Conservation (phyloP, 64 coral and sea anemone genomes). For the Montipora cactus region DNA sequence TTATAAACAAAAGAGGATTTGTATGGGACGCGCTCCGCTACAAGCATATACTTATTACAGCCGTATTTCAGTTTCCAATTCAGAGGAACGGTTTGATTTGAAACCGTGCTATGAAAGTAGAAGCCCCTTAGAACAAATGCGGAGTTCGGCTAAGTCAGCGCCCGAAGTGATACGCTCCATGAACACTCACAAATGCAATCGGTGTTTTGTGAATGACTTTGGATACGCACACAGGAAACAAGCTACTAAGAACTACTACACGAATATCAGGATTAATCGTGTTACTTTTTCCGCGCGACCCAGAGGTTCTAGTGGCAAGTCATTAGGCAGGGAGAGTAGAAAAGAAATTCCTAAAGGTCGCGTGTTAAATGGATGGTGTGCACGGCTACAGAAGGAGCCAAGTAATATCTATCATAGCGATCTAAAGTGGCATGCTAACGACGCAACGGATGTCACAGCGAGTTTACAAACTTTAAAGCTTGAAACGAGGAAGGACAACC, state of each 20-base stretch:
- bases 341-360: slow-evolving; percentile 18
- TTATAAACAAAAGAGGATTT: slow-evolving; percentile 3
- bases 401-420: background rate
- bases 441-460: slow-evolving; percentile 6
- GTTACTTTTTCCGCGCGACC: slow-evolving; percentile 59
- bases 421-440: background rate
- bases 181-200: slow-evolving; percentile 7
- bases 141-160: background rate
- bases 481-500: background rate
- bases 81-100: background rate
- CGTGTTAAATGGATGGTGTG: slow-evolving; percentile 60
- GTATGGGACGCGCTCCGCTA: slow-evolving; percentile 10
- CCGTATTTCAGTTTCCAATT: background rate
- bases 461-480: slow-evolving; percentile 50
- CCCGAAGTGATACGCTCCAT: background rate
- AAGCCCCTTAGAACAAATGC: background rate
- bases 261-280: slow-evolving; percentile 57
- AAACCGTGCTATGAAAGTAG: background rate
- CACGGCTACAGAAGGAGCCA: background rate
- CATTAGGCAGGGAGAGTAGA: slow-evolving; percentile 9
- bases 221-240: background rate
- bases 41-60: background rate
- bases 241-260: slow-evolving; percentile 12
- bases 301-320: background rate
- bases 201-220: slow-evolving; percentile 22